Base-by-base conservation (phyloP, 2,797 vertebrate genomes). In the Muscicapa striata region DNA sequence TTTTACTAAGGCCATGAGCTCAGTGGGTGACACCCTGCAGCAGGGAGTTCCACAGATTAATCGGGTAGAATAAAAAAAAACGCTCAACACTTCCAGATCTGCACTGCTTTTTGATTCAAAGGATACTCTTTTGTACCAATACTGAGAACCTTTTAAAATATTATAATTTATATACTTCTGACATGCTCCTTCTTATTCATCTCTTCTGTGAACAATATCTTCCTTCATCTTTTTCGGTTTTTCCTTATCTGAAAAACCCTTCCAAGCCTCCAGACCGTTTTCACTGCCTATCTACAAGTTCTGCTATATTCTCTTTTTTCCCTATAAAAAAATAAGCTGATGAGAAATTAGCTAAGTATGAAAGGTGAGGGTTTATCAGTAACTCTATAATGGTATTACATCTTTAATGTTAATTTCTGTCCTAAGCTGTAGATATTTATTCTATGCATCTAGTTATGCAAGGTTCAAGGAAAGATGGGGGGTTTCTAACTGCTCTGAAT, bases 291-390 rank as follows among this genome's bases (percentile, higher is more conserved):
- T 90, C 83, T 96, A 76, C 74, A 64, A 91, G 59, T 88, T 70
- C 83, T 69, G 36, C 38, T 84, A 40, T 40, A 89, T 90, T 86
- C 26, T 29, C 46, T 54, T 36, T 90, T 69, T 24, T 54, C 34
- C 40, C 26, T 55, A 36, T 51, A 61, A 67, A 84, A 84, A 78
- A 69, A 89, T 38, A 46, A 87, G 57, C 36, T 90, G 89, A 94
- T 83, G 87, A 94, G 87, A 96, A 94, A 96, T 96, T 96, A 94
- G 77, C 93, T 70, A 84, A 95, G 70, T 90, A 70, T 79, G 57
- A 96, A 95, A 94, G 89, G 91, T 96, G 85, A 95, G 57, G 61
- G 87, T 93, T 96, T 97, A 94, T 96, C 95, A 94, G 73, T 62
- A 90, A 83, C 27, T 89, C 72, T 84, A 29, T 77, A 91, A 90